Evolutionary conservation across 2,797 vertebrate species (phyloP).

Genomic region (Rhadinocentrus ornatus): DNA sequence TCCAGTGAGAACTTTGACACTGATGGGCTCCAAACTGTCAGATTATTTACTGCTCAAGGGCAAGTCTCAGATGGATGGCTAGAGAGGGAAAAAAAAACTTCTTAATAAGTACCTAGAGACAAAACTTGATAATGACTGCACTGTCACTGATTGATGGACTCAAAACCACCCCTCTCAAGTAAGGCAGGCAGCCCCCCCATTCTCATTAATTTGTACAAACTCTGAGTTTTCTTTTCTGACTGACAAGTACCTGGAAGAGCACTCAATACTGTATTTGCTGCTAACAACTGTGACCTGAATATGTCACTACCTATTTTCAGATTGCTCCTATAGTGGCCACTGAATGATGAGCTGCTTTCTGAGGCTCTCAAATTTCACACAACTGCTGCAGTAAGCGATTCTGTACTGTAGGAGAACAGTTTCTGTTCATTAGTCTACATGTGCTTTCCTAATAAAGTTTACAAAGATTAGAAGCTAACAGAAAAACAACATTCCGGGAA

Average conservation of each 20-base stretch:
- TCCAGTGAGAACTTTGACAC: slow-evolving; percentile 40
- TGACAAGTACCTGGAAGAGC: slow-evolving; percentile 44
- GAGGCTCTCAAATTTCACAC: slow-evolving; percentile 32
- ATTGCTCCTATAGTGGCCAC: slow-evolving; percentile 40
- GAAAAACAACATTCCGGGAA: slow-evolving; percentile 7
- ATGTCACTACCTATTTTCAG: slow-evolving; percentile 59
- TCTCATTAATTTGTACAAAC: slow-evolving; percentile 27
- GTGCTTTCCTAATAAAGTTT: slow-evolving; percentile 5
- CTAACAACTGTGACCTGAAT: slow-evolving; percentile 71
- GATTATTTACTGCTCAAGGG: slow-evolving; percentile 40
- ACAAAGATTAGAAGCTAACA: slow-evolving; percentile 5
- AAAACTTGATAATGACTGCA: slow-evolving; percentile 33
- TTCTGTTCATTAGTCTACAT: slow-evolving; percentile 41
- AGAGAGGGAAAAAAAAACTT: slow-evolving; percentile 32
- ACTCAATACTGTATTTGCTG: slow-evolving; percentile 45
- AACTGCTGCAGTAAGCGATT: slow-evolving; percentile 45
- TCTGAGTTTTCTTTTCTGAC: slow-evolving; percentile 29
- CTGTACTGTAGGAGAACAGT: slow-evolving; percentile 15
- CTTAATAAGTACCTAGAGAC: slow-evolving; percentile 45
- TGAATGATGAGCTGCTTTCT: slow-evolving; percentile 54
- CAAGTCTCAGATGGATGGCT: slow-evolving; percentile 40
- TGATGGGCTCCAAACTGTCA: slow-evolving; percentile 50
- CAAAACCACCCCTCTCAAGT: slow-evolving; percentile 24
- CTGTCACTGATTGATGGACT: slow-evolving; percentile 49
- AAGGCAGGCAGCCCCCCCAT: background rate